Base-by-base conservation (phyloP, 2,888 invertebrate genomes). In the Diarsia mendica region DNA sequence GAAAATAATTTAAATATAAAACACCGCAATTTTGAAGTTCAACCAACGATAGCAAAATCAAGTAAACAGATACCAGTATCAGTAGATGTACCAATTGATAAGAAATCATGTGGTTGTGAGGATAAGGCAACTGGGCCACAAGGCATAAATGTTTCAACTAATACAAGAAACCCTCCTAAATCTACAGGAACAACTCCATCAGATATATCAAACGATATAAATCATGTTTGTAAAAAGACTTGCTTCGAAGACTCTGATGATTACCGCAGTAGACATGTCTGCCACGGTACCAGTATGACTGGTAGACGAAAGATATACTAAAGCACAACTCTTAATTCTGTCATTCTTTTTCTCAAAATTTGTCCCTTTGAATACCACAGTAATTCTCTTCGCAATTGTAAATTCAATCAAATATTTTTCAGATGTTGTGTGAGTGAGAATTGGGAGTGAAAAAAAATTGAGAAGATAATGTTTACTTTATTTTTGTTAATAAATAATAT, bases 101-200 rank as follows among this genome's bases (percentile, higher is more conserved):
- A 72, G 76, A 60, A 77, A 28, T 64, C 66, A 28, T 8, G 6
- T 72, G 39, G 46, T 46, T 58, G 6, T 73, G 39, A 61, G 61
- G 46, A 75, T 65, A 79, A 72, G 74, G 49, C 75, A 63, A 73
- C 72, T 8, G 71, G 67, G 44, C 70, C 73, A 9, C 28, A 60
- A 15, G 23, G 51, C 15, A 89, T 73, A 85, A 87, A 90, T 73
- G 88, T 80, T 23, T 85, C 91, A 15, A 92, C 92, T 1, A 75
- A 89, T 28, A 93, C 93, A 10, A 92, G 84, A 75, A 87, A 89
- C 75, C 90, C 91, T 65, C 65, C 77, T 0, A 91, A 88, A 83
- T 89, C 92, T 2, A 89, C 84, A 11, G 91, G 86, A 51, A 87
- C 84, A 46, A 87, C 85, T 55, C 82, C 87, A 67, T 64, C 75